phyloP scores from a whole-genome alignment of 2,797 vertebrate genomes.

The Typhlichthys eigenmanni region DNA sequence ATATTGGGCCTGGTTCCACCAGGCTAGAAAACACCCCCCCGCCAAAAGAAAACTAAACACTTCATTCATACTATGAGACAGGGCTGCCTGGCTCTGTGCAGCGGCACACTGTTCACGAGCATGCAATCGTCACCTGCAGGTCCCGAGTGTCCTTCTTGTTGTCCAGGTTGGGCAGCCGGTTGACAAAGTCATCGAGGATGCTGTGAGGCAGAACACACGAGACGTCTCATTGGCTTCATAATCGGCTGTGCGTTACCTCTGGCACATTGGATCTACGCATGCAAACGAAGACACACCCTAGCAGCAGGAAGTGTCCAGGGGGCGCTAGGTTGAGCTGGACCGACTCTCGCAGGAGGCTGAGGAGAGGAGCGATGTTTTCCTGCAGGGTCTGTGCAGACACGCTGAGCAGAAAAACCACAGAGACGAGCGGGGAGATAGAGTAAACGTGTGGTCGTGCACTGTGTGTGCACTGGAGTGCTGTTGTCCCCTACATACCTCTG shows the following conservation, averaged over 20 bases:
- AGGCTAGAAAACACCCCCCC: no score
- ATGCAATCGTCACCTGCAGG: slow-evolving; percentile 81
- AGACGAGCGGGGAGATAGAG: not conserved
- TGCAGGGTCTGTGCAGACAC: slow-evolving; percentile 84
- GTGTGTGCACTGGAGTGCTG: not conserved
- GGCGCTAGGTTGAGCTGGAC: slow-evolving; percentile 91
- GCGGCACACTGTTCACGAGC: no score
- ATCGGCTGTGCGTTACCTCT: not conserved
- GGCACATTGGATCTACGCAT: not conserved
- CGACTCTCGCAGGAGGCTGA: slow-evolving; percentile 89
- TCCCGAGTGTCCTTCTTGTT: slow-evolving; percentile 94
- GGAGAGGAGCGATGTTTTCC: slow-evolving; percentile 84
- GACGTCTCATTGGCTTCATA: no score
- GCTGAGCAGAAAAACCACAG: slow-evolving; percentile 61
- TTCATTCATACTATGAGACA: no score
- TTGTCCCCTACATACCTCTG: slow-evolving; percentile 84
- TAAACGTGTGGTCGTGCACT: slow-evolving; percentile 1
- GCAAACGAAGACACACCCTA: slow-evolving; percentile 80
- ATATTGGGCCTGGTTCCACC: no score
- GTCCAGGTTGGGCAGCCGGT: slow-evolving; percentile 88
- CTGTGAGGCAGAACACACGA: slow-evolving; percentile 64
- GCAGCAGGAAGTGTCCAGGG: slow-evolving; percentile 91
- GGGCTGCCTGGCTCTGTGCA: not conserved
- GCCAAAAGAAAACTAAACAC: no score
- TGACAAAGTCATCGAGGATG: slow-evolving; percentile 92